Evolutionary conservation across 1,140 invertebrate genomes (phyloP), one percentile per base, ranked within the genome.

Genomic region (Galleria mellonella): DNA sequence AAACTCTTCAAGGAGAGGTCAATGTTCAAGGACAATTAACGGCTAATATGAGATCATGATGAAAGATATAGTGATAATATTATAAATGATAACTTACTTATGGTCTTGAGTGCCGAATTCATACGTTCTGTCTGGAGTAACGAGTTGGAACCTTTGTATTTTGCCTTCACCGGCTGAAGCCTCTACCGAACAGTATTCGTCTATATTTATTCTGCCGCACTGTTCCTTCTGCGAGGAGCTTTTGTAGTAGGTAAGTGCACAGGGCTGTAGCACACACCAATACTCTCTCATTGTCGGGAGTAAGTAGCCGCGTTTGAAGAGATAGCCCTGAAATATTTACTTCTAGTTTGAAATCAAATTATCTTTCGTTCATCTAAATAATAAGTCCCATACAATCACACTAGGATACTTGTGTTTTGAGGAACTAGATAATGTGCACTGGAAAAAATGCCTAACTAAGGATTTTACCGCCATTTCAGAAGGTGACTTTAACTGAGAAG

Each of bases 181-280:
- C 70, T 93, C 92, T 2, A 93, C 89, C 47, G 89, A 89, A 47
- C 90, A 91, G 58, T 90, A 89, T 5, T 88, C 75, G 51, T 91
- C 89, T 12, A 95, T 86, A 1, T 82, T 37, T 32, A 95, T 90
- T 4, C 89, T 77, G 4, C 92, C 93, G 54, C 92, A 92, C 31
- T 90, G 83, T 13, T 94, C 92, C 58, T 90, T 92, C 70, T 94
- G 91, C 2, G 90, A 89, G 4, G 89, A 89, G 60, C 89, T 90
- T 74, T 93, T 92, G 73, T 91, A 95, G 69, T 94, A 95, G 0
- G 87, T 88, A n/a, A 95, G 82, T 52, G 92, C 90, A 12, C 89
- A 91, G 3, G 93, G 92, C 44, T 91, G 90, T 4, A 96, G 76
- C 1, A 94, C 92, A 72, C 94, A 94, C 91, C 93, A 94, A 66